Percentiles rank a stretch among this genome's conserved stretches.
These are phyloP conservation scores for Pteronotus mesoamericanus DNA, from an alignment of 2,797 vertebrate species.

Conservation along the genomic window DNA sequence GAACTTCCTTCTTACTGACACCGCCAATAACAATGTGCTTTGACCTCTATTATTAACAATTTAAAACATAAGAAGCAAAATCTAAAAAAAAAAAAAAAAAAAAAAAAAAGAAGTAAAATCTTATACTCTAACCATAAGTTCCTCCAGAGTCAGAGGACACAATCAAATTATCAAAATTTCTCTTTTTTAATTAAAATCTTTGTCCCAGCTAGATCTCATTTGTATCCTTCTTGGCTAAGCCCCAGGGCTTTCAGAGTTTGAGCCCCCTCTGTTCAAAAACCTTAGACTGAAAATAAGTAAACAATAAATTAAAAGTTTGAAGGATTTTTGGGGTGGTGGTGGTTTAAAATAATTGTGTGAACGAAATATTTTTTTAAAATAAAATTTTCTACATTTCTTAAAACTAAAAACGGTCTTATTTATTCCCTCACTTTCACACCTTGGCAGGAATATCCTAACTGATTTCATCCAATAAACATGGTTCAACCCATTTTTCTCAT, in stretches of 20 bases:
- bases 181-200: conserved; percentile 49
- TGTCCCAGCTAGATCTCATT: conserved; percentile 1
- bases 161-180: neutral
- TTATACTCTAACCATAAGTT: neutral
- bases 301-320: neutral
- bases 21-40: neutral
- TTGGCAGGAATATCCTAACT: neutral
- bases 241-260: neutral
- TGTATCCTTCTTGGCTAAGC: neutral
- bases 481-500: conserved; percentile 45
- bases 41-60: neutral
- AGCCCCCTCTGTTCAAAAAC: neutral
- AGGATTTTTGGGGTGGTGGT: neutral
- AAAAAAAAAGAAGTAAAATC: conserved; percentile 19
- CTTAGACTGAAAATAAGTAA: neutral
- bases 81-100: too few species aligned
- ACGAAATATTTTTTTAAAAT: neutral
- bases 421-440: neutral
- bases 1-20: neutral
- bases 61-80: conserved; percentile 21
- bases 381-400: neutral
- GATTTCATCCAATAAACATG: conserved; percentile 22
- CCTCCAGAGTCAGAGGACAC: neutral
- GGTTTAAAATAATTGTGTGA: conserved; percentile 10
- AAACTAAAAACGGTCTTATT: neutral